Evolutionary conservation across 2,797 vertebrate species (phyloP), one percentile per base, ranked within the genome.

Genomic region (Dendrocincla tyrannina): DNA sequence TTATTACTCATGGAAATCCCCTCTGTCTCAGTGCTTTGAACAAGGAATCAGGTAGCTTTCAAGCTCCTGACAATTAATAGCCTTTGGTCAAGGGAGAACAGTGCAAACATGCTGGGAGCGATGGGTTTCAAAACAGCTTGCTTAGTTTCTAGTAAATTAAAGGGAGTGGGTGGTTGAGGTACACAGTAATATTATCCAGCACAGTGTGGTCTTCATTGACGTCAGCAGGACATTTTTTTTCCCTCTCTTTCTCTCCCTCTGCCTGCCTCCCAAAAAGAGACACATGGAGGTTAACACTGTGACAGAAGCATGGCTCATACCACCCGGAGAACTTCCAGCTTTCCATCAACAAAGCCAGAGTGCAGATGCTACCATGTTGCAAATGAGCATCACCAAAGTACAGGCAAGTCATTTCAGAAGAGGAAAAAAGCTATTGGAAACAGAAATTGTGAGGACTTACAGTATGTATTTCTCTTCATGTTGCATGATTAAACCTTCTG

Each of bases 91-190:
- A 93, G 68, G 86, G 89, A 96, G 93, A 94, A 44, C 39, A 59
- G 84, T 16, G 62, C 78, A 93, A 91, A 90, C 83, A 94, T 3
- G 76, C 91, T 96, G 91, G 86, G 94, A 91, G 91, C 80, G 4
- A 89, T 64, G 76, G 93, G 97, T 98, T 98, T 98, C 98, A 96
- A 97, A 98, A 98, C 97, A 97, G 96, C 97, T 98, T 97, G 97
- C 98, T 98, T 97, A 97, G 96, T 98, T 98, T 98, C 97, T 98
- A 98, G 97, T 97, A 98, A 98, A 98, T 98, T 98, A 94, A 93
- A 97, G 97, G 91, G 95, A 96, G 97, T 98, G 98, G 98, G 97
- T 28, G 97, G 98, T 91, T 96, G 97, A 98, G 97, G 97, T 87
- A 95, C 95, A 96, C 93, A 97, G 97, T 98, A 98, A 98, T 97